phyloP scores from a whole-genome alignment of 2,888 invertebrate species.

The Dyspetes luteomarginatus region DNA sequence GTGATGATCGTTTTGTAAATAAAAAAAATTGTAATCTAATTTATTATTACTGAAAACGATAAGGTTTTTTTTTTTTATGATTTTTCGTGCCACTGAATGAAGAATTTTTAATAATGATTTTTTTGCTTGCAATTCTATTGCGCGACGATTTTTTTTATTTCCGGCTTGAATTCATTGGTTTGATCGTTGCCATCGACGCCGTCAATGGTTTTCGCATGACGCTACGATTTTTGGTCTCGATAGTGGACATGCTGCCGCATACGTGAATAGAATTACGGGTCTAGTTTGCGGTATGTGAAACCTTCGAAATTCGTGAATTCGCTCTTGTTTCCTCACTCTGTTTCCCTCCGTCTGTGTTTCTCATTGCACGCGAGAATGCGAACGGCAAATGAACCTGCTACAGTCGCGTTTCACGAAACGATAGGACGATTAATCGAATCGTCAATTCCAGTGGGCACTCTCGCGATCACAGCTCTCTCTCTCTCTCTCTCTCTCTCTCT shows the following conservation, averaged over 20 bases:
- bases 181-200: constrained; percentile 26
- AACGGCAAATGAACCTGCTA: constrained; percentile 64
- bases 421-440: constrained; percentile 76
- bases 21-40: no score
- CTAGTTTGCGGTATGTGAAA: constrained; percentile 55
- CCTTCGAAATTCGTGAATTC: constrained; percentile 68
- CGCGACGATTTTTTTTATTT: constrained; percentile 34
- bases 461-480: constrained; percentile 32
- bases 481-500: no score
- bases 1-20: no score
- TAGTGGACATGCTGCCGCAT: constrained; percentile 33
- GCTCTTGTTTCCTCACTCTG: constrained; percentile 23
- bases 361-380: constrained; percentile 54
- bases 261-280: constrained; percentile 60
- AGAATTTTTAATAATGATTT: neutral
- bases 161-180: constrained; percentile 7
- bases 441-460: constrained; percentile 63
- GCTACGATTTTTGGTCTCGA: constrained; percentile 48
- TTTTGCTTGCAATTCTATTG: constrained; percentile 12
- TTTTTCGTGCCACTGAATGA: no score
- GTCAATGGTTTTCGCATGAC: constrained; percentile 47
- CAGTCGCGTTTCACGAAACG: constrained; percentile 72
- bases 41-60: no score
- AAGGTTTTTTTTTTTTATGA: no score
- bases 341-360: constrained; percentile 52